These are phyloP conservation scores for Mohoua ochrocephala DNA, from an alignment of 2,113 vertebrate genomes.

Conservation along the genomic window DNA sequence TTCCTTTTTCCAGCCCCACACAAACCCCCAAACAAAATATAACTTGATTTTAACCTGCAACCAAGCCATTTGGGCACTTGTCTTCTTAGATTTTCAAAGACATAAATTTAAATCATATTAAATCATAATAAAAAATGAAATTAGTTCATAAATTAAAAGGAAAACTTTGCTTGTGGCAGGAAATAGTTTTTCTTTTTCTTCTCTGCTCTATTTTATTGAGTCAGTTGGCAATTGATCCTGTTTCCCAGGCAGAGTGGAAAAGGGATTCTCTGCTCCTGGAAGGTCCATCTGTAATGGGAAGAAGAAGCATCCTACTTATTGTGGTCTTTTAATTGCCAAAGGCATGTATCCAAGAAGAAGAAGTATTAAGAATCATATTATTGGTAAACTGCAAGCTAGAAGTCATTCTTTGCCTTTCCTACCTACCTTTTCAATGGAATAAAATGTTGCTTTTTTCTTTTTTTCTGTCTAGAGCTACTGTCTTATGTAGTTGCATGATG, in stretches of 20 bases:
- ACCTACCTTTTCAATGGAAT: background rate
- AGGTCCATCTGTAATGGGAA: background rate
- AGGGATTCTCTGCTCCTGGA: background rate
- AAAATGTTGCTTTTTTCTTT: background rate
- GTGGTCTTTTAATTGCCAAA: background rate
- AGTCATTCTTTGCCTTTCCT: background rate
- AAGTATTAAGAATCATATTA: background rate
- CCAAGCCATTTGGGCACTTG: background rate
- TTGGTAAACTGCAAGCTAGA: background rate
- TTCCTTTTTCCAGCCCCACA: background rate
- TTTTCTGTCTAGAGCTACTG: background rate
- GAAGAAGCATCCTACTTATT: background rate
- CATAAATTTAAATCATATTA: background rate
- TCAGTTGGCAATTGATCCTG: background rate
- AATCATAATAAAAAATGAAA: slow-evolving; percentile 22
- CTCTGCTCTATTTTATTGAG: background rate
- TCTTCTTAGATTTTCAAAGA: background rate
- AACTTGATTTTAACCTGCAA: background rate
- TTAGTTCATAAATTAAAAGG: slow-evolving; percentile 19
- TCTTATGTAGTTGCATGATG: background rate
- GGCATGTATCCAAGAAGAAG: background rate
- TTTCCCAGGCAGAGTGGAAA: background rate
- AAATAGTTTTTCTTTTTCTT: slow-evolving; percentile 33
- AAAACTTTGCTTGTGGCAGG: slow-evolving; percentile 3
- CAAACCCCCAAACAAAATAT: slow-evolving; percentile 3